Evolutionary conservation across 1,140 invertebrate species (phyloP).

Genomic region (Trichonephila inaurata): DNA sequence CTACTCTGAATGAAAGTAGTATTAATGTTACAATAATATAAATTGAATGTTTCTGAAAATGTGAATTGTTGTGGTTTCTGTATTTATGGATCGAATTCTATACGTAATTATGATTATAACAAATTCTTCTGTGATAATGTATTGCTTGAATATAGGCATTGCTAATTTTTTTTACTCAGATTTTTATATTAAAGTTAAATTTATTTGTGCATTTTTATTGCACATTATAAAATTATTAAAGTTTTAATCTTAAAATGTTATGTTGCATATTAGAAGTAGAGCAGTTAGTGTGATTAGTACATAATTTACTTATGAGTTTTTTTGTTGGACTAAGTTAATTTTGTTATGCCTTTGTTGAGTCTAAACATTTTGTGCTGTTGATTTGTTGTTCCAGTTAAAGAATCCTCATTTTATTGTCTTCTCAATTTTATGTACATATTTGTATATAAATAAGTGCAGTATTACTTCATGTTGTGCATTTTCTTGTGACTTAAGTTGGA

Average conservation of each 20-base stretch:
- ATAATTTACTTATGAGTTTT: neutral
- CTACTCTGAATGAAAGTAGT: neutral
- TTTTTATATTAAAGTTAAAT: neutral
- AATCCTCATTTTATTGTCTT: neutral
- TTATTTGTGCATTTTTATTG: neutral
- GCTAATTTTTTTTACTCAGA: neutral
- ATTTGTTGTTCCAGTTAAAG: neutral
- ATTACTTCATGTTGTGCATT: conserved; percentile 6
- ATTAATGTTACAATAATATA: neutral
- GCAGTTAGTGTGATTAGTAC: neutral
- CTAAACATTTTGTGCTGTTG: neutral
- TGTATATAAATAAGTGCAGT: conserved; percentile 18
- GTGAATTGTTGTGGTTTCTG: neutral
- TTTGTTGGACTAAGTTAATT: neutral
- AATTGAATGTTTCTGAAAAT: neutral
- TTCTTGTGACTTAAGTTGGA: neutral
- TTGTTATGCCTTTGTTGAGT: conserved; percentile 2
- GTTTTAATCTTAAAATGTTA: neutral
- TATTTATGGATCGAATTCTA: neutral
- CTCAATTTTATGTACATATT: neutral
- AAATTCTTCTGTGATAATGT: conserved; percentile 37
- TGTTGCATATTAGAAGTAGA: neutral
- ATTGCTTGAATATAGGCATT: neutral
- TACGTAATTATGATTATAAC: neutral
- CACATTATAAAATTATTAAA: neutral